Evolutionary conservation across 2,113 vertebrate genomes (phyloP), one percentile per base, ranked within the genome.

Genomic region (Theristicus caerulescens): DNA sequence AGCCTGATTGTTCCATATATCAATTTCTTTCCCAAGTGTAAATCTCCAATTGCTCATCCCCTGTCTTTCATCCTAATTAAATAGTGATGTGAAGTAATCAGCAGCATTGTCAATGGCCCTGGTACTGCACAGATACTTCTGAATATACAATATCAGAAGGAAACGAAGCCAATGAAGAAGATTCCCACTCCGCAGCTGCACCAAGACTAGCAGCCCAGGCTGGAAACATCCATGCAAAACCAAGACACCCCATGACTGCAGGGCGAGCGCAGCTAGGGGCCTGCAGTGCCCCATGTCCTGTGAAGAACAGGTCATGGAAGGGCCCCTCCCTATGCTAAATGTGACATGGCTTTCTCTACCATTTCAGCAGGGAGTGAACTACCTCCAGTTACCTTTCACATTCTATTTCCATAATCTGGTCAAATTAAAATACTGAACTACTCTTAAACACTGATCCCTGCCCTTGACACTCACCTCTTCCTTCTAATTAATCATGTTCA

Each of bases 31-130:
- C 61, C 86, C 77, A 72, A 38, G 51, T 85, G 82, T 92, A 85
- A 88, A 89, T 51, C 86, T 65, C 58, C 42, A 31, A 24, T 47
- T 74, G 81, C 79, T 95, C 82, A 22, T 81, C 55, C 85, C 4
- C 5, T 31, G 31, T 61, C 83, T 91, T 95, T 92, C 74, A 93
- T 58, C 65, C 87, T 90, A 94, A 96, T 97, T 96, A 97, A 96
- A 80, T 7, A 94, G 73, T 25, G 59, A 86, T 86, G 78, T 67
- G 76, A 91, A 93, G 73, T 80, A 94, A 96, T 97, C 89, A 92
- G 84, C 34, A 82, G 88, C 54, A 95, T 81, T 96, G 95, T 95
- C 80, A 74, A 16, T 22, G 36, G 83, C 52, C 32, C 77, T 67
- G 52, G 77, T 94, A 73, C 92, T 85, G 72, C 79, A 91, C 52